Evolutionary conservation across 2,797 vertebrate genomes (phyloP), one percentile per base, ranked within the genome.

Genomic region (Amniataba percoides): DNA sequence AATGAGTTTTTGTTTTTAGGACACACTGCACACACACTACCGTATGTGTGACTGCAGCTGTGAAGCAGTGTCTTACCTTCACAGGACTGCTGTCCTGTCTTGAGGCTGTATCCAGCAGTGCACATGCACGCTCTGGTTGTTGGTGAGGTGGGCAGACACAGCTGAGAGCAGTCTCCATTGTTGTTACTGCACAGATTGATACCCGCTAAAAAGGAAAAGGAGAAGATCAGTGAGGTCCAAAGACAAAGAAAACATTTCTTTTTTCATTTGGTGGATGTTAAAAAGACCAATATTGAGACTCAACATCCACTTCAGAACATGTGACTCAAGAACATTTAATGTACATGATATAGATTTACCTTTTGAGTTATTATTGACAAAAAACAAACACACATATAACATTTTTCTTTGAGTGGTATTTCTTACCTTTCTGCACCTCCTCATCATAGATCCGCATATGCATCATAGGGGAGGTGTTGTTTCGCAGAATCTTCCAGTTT

Each of bases 381-480:
- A 15, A 40, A 5, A 1, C 11, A 48, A 31, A 36, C 25, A n/a
- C 25, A 53, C 27, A 3, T 31, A 18, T 34, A 39, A 13, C 1
- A 1, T 10, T 39, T 64, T 46, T 21, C 0, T 4, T n/a, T 0
- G 57, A 21, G 19, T 40, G 0, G 15, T 19, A 27, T 52, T 23
- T 76, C 39, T 56, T 81, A 97, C 98, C 96, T 75, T 95, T 94
- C 88, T 98, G 98, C 64, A 97, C 91, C 45, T 93, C 96, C 90
- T 99, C 97, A 0, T 99, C 96, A 1, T 99, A 99, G 66, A 99
- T 96, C 90, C 96, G 98, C 98, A 99, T 98, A 92, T 99, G 96
- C 97, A 99, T 98, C 89, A 99, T 97, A 21, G 97, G 87, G 0
- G 98, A 97, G 7, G 98, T 99, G 93, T 96, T 96, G 88, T 97